Conservation (phyloP, 2,888 invertebrate genomes). For the Drosophila melanocephala region DNA sequence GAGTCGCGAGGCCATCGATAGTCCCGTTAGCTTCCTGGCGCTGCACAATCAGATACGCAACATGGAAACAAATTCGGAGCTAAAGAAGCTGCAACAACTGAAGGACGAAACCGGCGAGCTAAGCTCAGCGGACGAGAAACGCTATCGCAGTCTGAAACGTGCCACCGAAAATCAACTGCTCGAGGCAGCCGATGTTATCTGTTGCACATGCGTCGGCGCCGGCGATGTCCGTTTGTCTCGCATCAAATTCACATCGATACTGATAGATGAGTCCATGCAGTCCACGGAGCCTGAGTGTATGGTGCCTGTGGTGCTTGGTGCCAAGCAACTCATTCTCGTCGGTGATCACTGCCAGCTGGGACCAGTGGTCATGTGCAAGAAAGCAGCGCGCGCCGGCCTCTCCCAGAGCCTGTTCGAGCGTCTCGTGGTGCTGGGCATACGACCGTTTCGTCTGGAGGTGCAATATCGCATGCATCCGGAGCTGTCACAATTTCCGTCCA, state of each 20-base stretch:
- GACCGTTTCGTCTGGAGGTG: conserved; percentile 98
- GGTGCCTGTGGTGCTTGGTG: conserved; percentile 99
- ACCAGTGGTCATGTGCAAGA: conserved; percentile 99
- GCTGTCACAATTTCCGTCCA: conserved; percentile 98
- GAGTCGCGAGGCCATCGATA: conserved; percentile 98
- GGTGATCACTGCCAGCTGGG: conserved; percentile 99
- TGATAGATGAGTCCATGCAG: conserved; percentile 99
- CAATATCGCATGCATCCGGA: conserved; percentile 99
- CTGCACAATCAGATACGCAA: conserved; percentile 98
- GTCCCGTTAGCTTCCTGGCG: conserved; percentile 97
- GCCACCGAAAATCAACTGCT: conserved; percentile 95
- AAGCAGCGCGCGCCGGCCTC: conserved; percentile 98
- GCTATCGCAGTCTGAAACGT: conserved; percentile 95
- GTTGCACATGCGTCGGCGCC: conserved; percentile 99
- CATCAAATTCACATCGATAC: conserved; percentile 97
- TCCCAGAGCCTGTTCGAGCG: conserved; percentile 99
- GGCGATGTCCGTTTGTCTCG: conserved; percentile 97
- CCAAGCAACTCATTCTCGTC: conserved; percentile 97
- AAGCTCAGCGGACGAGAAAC: conserved; percentile 97
- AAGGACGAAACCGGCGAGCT: conserved; percentile 99
- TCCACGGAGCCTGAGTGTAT: conserved; percentile 99
- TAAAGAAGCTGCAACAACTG: conserved; percentile 97
- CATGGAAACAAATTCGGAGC: conserved; percentile 96
- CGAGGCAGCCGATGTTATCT: conserved; percentile 99
- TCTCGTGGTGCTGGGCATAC: conserved; percentile 97